Base-by-base conservation (phyloP, 1,140 invertebrate genomes). In the Drosophila gunungcola region DNA sequence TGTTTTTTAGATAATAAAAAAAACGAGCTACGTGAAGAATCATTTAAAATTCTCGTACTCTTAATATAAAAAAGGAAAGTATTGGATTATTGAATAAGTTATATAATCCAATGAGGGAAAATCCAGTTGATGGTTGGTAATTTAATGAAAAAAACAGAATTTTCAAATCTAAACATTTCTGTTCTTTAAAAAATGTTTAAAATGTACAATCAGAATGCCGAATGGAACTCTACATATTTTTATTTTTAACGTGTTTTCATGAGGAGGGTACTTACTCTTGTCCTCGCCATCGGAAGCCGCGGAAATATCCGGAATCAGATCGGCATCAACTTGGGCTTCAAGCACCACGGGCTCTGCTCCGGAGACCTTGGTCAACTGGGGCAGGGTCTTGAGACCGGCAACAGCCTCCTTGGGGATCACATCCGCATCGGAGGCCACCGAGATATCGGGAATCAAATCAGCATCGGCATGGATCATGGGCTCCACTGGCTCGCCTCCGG, bases 381-480 rank as follows among this genome's bases (percentile, higher is more conserved):
- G 70, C 12, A 70, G 42, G 4, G 32, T 0, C 52, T 73, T 70
- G 9, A 70, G 38, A 3, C 65, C 69, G 36, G 13, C 16, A 32
- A 42, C 0, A 6, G 12, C 4, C 16, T 42, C 3, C 51, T n/a
- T 73, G 36, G 68, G 56, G 10, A 49, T 49, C 2, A 60, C 48
- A n/a, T 48, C 41, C 0, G 75, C 80, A 51, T 84, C 80, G 34
- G 65, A 61, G 12, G 61, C 80, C 0, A 84, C 80, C 1, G 80
- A 84, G 12, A 84, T 80, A 6, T 84, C 80, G 7, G 80, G 80
- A 5, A 84, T 60, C 0, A 72, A 32, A 62, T 77, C 67, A 0
- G 60, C 72, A 51, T 79, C 45, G 27, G 6, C 46, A 13, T 48
- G 46, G 25, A 12, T 7, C 58, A 41, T 46, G 16, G 9, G n/a